Conservation (phyloP, 2,888 invertebrate genomes). For the Pollenia griseotomentosa region DNA sequence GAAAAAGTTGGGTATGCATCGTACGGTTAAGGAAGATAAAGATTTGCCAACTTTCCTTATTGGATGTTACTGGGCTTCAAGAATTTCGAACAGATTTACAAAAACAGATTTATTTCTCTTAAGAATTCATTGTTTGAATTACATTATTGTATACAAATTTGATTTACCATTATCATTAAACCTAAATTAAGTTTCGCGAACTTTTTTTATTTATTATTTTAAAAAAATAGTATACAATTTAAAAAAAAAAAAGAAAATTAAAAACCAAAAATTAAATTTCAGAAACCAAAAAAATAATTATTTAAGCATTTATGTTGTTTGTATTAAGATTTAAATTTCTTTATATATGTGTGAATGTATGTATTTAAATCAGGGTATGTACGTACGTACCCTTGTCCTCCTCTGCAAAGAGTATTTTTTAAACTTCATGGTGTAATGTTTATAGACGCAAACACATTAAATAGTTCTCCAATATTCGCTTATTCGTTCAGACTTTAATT, state of each 20-base stretch:
- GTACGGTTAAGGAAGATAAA: too few relatives aligned
- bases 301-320: constrained; percentile 17
- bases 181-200: too few relatives aligned
- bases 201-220: background rate
- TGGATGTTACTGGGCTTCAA: too few relatives aligned
- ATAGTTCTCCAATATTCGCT: constrained; percentile 20
- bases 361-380: background rate
- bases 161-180: too few relatives aligned
- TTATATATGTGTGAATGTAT: background rate
- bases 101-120: too few relatives aligned
- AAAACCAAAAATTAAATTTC: constrained; percentile 25
- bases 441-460: constrained; percentile 50
- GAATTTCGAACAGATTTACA: too few relatives aligned
- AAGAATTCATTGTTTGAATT: too few relatives aligned
- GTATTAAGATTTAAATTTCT: constrained; percentile 20
- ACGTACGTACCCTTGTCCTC: background rate
- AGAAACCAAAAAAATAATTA: constrained; percentile 13
- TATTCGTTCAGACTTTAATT: constrained; percentile 6
- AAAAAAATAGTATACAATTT: constrained; percentile 23
- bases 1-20: too few relatives aligned
- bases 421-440: constrained; percentile 16
- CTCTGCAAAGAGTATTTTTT: constrained; percentile 7
- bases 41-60: too few relatives aligned
- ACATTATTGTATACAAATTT: too few relatives aligned
- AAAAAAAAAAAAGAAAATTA: background rate